These are phyloP conservation scores for Drosophila kikkawai DNA, from an alignment of 1,140 invertebrate species.

Conservation along the genomic window DNA sequence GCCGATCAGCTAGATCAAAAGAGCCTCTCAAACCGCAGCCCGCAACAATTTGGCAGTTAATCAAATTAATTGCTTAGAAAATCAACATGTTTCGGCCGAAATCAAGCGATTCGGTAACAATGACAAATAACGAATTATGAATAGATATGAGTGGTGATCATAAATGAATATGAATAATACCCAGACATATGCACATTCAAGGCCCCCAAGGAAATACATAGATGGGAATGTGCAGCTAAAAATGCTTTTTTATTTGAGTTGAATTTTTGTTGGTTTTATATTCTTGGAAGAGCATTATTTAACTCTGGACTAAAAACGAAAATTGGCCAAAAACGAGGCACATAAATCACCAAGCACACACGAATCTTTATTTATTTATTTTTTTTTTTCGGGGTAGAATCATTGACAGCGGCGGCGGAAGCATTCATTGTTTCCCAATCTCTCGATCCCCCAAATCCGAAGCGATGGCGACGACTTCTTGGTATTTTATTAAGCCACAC, in stretches of 20 bases:
- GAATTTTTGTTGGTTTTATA: conserved; percentile 49
- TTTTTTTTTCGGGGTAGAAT: conserved; percentile 68
- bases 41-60: conserved; percentile 68
- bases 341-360: conserved; percentile 71
- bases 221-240: conserved; percentile 62
- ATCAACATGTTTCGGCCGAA: conserved; percentile 74
- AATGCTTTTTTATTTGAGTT: conserved; percentile 13
- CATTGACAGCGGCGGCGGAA: conserved; percentile 80
- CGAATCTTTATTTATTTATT: conserved; percentile 51
- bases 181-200: conserved; percentile 71
- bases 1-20: conserved; percentile 63
- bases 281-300: conserved; percentile 83
- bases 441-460: conserved; percentile 43
- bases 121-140: conserved; percentile 78
- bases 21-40: conserved; percentile 62
- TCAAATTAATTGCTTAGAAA: conserved; percentile 82
- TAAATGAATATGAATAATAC: conserved; percentile 3
- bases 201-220: conserved; percentile 37
- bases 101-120: conserved; percentile 59
- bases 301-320: conserved; percentile 80
- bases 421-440: conserved; percentile 83
- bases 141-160: conserved; percentile 56
- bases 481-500: conserved; percentile 84
- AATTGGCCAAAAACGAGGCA: conserved; percentile 80
- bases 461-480: conserved; percentile 67